phyloP scores from a whole-genome alignment of 2,113 vertebrate genomes.

The Marmota flaviventris region DNA sequence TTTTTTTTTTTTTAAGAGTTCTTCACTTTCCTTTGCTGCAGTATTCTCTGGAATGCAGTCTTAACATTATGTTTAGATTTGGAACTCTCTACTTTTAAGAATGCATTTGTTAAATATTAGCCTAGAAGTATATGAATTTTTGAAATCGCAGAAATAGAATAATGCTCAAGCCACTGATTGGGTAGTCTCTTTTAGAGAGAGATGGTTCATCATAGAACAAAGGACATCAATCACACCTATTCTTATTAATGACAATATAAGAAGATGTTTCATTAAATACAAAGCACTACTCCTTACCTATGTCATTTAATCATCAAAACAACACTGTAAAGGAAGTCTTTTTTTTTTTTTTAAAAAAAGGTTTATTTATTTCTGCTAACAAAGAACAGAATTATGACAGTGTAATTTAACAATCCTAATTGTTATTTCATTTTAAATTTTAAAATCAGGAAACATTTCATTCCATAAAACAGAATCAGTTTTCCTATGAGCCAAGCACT shows the following conservation, averaged over 20 bases:
- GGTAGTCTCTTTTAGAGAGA: neutral
- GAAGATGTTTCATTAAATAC: neutral
- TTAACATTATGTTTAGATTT: conserved; percentile 14
- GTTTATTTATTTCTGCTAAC: too few relatives aligned
- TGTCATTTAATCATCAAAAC: neutral
- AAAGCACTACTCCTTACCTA: neutral
- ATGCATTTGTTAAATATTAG: neutral
- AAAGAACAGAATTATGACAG: too few relatives aligned
- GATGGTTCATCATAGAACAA: neutral
- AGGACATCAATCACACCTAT: neutral
- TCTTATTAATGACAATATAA: neutral
- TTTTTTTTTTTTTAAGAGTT: neutral
- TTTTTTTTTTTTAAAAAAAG: too few relatives aligned
- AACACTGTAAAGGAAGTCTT: neutral
- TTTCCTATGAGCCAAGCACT: too few relatives aligned
- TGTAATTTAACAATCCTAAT: too few relatives aligned
- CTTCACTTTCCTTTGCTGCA: neutral
- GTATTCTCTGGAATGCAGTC: neutral
- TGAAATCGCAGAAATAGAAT: neutral
- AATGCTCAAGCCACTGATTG: neutral
- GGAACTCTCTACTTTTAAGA: neutral
- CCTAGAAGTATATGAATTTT: neutral
- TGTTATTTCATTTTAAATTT: too few relatives aligned
- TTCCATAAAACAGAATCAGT: too few relatives aligned
- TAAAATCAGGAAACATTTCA: too few relatives aligned